Base-by-base conservation (phyloP, 2,797 vertebrate genomes). In the Gastrophryne carolinensis region DNA sequence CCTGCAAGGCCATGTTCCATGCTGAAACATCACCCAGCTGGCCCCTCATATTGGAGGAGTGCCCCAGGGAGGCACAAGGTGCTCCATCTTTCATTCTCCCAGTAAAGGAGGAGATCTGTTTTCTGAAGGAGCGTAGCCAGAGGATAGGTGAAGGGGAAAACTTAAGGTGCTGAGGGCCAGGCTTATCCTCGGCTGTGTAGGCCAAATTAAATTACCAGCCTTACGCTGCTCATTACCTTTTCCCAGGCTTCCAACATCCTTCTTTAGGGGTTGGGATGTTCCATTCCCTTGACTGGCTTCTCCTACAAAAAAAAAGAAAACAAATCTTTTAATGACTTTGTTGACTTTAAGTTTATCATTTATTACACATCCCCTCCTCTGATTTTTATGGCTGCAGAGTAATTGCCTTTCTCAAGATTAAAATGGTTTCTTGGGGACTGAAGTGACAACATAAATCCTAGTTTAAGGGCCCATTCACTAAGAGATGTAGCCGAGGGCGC, bases 181-280 rank as follows among this genome's bases (percentile, higher is more conserved):
- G n/a, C n/a, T n/a, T n/a, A n/a, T n/a, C n/a, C n/a, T n/a, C n/a
- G n/a, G n/a, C n/a, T n/a, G n/a, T n/a, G n/a, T n/a, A n/a, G n/a
- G n/a, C n/a, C n/a, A n/a, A n/a, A n/a, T n/a, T 5, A 44, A 13
- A 17, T 44, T 44, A n/a, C 39, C 2, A 44, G 39, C 3, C 39
- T n/a, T 15, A 7, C 15, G 3, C 5, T 9, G 15, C 39, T n/a
- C 8, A 23, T 86, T 92, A 99, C 97, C 97, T 95, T 98, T 99
- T 75, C 97, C 96, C 96, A 98, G 98, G 84, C 94, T 96, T 82
- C 96, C 96, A 0, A 98, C 94, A 56, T 98, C 96, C 84, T 97
- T 98, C 85, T 98, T 99, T 52, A 96, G 90, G 1, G 93, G 88
- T 52, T 94, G 93, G 44, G 96, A 94, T 78, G 95, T 92, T 75